A percentile compares a stretch with the other conserved stretches of the same genome.
Conservation (phyloP, 2,888 invertebrate genomes). For the Gandaritis pyraliata region DNA sequence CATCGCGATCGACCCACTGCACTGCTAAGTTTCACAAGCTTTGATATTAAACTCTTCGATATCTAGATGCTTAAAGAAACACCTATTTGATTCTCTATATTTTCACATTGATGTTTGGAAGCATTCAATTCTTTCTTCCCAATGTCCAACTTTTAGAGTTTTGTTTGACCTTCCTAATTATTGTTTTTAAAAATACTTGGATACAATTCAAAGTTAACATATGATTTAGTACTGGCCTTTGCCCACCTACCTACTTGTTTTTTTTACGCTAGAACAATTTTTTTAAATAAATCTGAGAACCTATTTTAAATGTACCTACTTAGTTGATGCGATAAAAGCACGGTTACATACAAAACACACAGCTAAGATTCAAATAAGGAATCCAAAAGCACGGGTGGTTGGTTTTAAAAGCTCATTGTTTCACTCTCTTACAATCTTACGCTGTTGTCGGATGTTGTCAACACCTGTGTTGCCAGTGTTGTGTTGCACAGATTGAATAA, state of each 20-base stretch:
- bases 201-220: too few species aligned
- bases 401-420: constrained; percentile 2
- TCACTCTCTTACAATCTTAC: constrained; percentile 1
- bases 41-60: constrained; percentile 32
- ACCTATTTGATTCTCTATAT: background rate
- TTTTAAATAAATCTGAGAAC: too few species aligned
- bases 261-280: too few species aligned
- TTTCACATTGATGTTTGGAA: background rate
- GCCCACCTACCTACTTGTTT: too few species aligned
- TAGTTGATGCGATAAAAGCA: background rate
- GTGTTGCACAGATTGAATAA: constrained; percentile 27
- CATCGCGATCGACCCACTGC: constrained; percentile 44
- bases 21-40: constrained; percentile 49
- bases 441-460: constrained; percentile 35
- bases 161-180: too few species aligned
- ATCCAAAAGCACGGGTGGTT: background rate
- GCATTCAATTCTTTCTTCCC: too few species aligned
- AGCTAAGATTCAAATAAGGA: background rate
- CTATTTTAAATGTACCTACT: too few species aligned
- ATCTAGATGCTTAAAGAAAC: constrained; percentile 7
- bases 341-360: background rate
- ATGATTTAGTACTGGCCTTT: too few species aligned
- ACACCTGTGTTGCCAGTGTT: constrained; percentile 51
- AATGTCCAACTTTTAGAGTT: background rate
- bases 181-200: too few species aligned